Base-by-base conservation (phyloP, 1,140 invertebrate genomes). In the Plectus sambesii region DNA sequence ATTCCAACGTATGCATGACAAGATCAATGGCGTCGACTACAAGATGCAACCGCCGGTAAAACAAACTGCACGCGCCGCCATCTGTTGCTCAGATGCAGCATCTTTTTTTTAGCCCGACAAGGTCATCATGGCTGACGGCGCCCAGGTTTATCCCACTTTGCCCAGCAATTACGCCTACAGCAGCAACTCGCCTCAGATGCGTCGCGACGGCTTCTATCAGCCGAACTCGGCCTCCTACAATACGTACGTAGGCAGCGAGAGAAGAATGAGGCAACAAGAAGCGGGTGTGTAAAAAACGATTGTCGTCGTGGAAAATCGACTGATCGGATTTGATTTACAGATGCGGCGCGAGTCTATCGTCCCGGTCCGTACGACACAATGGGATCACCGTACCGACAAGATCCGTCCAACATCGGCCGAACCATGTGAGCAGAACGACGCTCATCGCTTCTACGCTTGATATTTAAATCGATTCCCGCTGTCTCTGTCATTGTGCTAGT, bases 1-100 rank as follows among this genome's bases (percentile, higher is more conserved):
- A 44, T 69, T 69, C 51, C 63, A 69, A 37, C 43, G 61, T 37
- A 67, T 67, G n/a, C 58, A 67, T 45, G 58, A 62, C 38, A 46
- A 49, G 41, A 65, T 58, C 20, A 48, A 49, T 17, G 61, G 63
- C 12, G 42, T 58, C 26, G 45, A n/a, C n/a, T n/a, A n/a, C n/a
- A n/a, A n/a, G n/a, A n/a, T n/a, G n/a, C n/a, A n/a, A n/a, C n/a
- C n/a, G n/a, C n/a, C n/a, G n/a, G n/a, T n/a, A n/a, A n/a, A n/a
- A n/a, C n/a, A n/a, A n/a, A n/a, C n/a, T n/a, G n/a, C n/a, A n/a
- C n/a, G n/a, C n/a, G n/a, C n/a, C n/a, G n/a, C n/a, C n/a, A n/a
- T n/a, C n/a, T n/a, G n/a, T n/a, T n/a, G n/a, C n/a, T n/a, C n/a
- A n/a, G n/a, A n/a, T n/a, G n/a, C n/a, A n/a, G n/a, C n/a, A n/a